Conservation (phyloP, 2,888 invertebrate genomes). For the Isotomurus palustris region DNA sequence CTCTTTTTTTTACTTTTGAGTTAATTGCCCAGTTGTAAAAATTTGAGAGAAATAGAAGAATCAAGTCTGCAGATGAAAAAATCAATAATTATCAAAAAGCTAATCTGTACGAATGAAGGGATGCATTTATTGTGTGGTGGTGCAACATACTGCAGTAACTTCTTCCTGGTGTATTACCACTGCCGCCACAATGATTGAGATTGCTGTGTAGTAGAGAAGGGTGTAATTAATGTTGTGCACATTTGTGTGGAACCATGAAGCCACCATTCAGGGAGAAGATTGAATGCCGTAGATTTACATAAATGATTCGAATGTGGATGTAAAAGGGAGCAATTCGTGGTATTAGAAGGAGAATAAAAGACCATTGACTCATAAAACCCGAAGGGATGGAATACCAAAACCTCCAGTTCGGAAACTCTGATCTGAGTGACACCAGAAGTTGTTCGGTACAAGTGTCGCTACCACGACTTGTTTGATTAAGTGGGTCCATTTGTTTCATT, state of each 20-base stretch:
- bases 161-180: too few relatives aligned
- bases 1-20: too few relatives aligned
- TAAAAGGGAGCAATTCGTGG: neutral
- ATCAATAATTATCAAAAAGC: neutral
- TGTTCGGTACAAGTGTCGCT: constrained; percentile 3
- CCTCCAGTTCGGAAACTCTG: too few relatives aligned
- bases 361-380: constrained; percentile 7
- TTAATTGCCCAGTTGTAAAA: too few relatives aligned
- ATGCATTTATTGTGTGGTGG: neutral
- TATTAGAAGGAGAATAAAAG: neutral
- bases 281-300: constrained; percentile 8
- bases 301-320: neutral
- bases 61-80: neutral
- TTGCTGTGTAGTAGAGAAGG: neutral
- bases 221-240: constrained; percentile 9
- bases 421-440: too few relatives aligned
- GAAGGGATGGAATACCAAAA: constrained; percentile 3
- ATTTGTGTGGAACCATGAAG: constrained; percentile 5
- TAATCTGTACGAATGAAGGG: neutral
- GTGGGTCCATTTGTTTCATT: constrained; percentile 11
- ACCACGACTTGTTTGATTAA: constrained; percentile 10
- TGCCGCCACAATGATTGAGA: too few relatives aligned
- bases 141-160: too few relatives aligned
- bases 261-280: constrained; percentile 4
- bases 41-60: neutral